Conservation (phyloP, 1,140 invertebrate genomes). For the Ceratina japonica region DNA sequence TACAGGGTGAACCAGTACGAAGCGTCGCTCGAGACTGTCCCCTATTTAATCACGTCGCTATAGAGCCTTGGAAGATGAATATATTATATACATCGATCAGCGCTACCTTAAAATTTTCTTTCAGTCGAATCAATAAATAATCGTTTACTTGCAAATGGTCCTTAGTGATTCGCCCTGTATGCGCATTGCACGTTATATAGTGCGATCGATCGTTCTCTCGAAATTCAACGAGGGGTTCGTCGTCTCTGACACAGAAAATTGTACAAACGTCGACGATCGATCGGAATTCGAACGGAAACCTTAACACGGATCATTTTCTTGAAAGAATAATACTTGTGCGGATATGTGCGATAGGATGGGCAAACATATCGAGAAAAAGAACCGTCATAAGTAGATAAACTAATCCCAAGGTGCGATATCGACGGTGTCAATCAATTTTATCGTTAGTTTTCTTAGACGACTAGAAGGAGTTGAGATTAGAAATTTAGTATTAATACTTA, state of each 20-base stretch:
- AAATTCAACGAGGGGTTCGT: background rate
- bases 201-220: background rate
- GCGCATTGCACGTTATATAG: background rate
- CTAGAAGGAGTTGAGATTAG: conserved; percentile 46
- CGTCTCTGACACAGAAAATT: background rate
- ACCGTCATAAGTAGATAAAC: background rate
- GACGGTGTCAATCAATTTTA: background rate
- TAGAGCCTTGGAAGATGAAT: no score
- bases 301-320: no score
- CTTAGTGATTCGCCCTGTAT: no score
- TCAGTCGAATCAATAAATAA: no score
- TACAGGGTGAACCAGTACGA: no score
- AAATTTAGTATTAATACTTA: conserved; percentile 38
- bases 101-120: no score
- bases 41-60: no score
- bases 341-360: background rate
- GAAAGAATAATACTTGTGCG: background rate
- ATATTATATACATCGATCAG: background rate
- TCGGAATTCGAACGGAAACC: background rate
- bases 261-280: background rate
- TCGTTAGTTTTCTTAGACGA: conserved; percentile 32
- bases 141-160: background rate
- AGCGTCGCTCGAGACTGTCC: no score
- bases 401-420: background rate
- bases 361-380: background rate